Base-by-base conservation (phyloP, 2,797 vertebrate species). In the Rallus crepitans region DNA sequence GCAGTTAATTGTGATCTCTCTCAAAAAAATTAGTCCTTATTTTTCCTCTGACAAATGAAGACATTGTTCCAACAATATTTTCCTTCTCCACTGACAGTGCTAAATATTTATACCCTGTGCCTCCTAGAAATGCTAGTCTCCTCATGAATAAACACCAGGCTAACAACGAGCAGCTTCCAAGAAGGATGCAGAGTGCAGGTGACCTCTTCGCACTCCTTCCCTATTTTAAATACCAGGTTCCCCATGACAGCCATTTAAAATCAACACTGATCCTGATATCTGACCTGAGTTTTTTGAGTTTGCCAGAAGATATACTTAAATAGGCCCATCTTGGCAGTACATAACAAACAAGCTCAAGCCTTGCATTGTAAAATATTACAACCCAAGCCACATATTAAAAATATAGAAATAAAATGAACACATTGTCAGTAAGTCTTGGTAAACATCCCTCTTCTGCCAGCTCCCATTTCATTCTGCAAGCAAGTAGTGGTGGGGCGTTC, bases 31-130 rank as follows among this genome's bases (percentile, higher is more conserved):
- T 94, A 94, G 78, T 93, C 72, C 42, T 77, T 75, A 56, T 90
- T 90, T 82, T 86, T 91, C 92, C 69, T 92, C 87, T 95, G 82
- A 96, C 64, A 92, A 81, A 97, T 89, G 88, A 95, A 96, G 85
- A 64, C 96, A 93, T 83, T 86, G 63, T 91, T 97, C 82, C 82
- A 88, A 95, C 93, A 96, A 75, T 93, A 87, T 94, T 96, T 96
- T 92, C 92, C 52, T 96, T 88, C 79, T 94, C 89, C 77, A 84
- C 85, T 92, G 48, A 82, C 59, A 79, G 83, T 95, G 37, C 80
- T 97, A 96, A 97, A 94, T 97, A 97, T 97, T 97, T 96, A 94
- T 93, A 87, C 33, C 40, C 31, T 55, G 21, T 91, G 72, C 69
- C 42, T 84, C 78, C 90, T 81, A 92, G 78, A 81, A 96, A 76